Base-by-base conservation (phyloP, 2,113 vertebrate species). In the Etheostoma cragini region DNA sequence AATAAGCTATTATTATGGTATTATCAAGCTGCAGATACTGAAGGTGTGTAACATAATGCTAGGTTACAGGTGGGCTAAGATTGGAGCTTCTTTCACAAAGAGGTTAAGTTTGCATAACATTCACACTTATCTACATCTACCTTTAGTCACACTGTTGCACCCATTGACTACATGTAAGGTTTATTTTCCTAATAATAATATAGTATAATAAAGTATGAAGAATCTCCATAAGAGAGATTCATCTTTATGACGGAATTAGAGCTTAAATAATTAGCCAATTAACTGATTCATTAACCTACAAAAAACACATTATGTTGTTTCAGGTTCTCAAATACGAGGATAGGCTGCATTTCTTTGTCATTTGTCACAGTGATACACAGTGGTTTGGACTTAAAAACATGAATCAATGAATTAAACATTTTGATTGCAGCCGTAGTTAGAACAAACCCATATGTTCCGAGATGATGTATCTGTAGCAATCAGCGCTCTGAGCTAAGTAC, bases 1-100 rank as follows among this genome's bases (percentile, higher is more conserved):
- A 30, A 49, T 58, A 52, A 65, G 56, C 61, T 75, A 3, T 86
- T 54, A 72, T 85, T 80, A 84, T 16, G 22, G 30, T 22, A 17
- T 81, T 69, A 78, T 69, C n/a, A 15, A 13, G 50, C 33, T 26
- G 62, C 45, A 61, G 64, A 80, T 19, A 30, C 72, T 16, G 26
- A 56, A 30, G 73, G 76, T 54, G 76, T 47, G 72, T 11, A 68
- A 72, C 46, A 24, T 52, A 57, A 82, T 46, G 50, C 22, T 38
- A 52, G 35, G 57, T 69, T 65, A 62, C 26, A 47, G 30, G 10
- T 47, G 63, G 22, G 54, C 6, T 38, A 26, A 49, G 19, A 6
- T 57, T 42, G 70, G 50, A 72, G 60, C 53, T 38, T 33, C 35
- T 5, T 35, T 12, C 3, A 78, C 71, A 79, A 17, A 57, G 21